Conservation (phyloP, 2,113 vertebrate genomes). For the Serilophus lunatus region DNA sequence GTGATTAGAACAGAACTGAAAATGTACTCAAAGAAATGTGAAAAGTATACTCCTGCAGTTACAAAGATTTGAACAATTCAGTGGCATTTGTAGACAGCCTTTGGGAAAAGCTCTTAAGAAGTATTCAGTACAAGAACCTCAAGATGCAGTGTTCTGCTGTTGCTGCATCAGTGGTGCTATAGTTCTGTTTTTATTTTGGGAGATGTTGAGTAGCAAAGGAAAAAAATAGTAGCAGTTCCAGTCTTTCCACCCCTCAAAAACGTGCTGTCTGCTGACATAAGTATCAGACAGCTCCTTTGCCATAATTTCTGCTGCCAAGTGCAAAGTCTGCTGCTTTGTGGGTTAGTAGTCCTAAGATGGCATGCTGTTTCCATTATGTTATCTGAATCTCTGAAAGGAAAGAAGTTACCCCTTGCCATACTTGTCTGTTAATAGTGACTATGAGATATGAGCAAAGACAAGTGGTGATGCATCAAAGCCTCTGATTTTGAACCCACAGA, state of each 20-base stretch:
- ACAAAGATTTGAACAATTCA: not conserved
- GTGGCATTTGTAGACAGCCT: not conserved
- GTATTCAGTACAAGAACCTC: not conserved
- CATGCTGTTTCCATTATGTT: not conserved
- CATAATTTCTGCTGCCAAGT: not conserved
- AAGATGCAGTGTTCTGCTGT: not conserved
- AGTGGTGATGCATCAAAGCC: not conserved
- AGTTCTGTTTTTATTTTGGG: not conserved
- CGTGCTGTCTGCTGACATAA: not conserved
- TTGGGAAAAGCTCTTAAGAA: not conserved
- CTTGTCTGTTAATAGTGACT: not conserved
- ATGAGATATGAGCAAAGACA: fast-evolving
- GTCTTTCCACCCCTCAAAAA: not conserved
- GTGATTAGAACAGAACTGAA: not conserved
- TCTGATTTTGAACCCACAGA: not conserved
- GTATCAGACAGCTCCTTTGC: not conserved
- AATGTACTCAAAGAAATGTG: not conserved
- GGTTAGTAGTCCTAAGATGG: not conserved
- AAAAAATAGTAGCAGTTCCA: not conserved
- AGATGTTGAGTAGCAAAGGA: not conserved
- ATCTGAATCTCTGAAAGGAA: not conserved
- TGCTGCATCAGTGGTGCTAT: not conserved
- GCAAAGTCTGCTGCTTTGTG: not conserved
- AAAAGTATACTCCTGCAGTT: not conserved
- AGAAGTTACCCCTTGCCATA: not conserved